Conservation (phyloP, 2,888 invertebrate species). For the Drosophila subsilvestris region DNA sequence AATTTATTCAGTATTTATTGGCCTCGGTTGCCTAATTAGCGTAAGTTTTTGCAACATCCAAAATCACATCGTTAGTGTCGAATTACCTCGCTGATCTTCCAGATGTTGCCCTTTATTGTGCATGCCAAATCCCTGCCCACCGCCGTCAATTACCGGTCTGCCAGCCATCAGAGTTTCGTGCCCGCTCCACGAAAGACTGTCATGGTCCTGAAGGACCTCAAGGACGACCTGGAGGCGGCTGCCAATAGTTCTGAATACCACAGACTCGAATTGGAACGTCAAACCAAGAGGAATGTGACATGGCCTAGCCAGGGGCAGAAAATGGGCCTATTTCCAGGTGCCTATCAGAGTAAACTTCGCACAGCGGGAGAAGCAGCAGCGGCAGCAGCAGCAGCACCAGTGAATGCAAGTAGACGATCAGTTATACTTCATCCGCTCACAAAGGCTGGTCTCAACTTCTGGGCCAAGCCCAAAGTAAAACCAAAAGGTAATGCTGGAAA, state of each 20-base stretch:
- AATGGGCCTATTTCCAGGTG: neutral
- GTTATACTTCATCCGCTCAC: neutral
- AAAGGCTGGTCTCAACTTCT: neutral
- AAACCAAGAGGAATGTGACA: too few relatives aligned
- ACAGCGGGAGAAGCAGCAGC: too few relatives aligned
- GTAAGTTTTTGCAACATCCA: neutral
- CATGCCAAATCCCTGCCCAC: neutral
- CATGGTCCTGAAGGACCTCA: too few relatives aligned
- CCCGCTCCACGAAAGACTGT: neutral
- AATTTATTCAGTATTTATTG: neutral
- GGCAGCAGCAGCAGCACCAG: too few relatives aligned
- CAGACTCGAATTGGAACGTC: too few relatives aligned
- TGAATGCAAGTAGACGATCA: too few relatives aligned
- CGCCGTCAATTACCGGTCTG: too few relatives aligned
- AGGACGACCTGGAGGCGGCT: too few relatives aligned
- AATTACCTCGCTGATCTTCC: neutral
- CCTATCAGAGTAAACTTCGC: neutral
- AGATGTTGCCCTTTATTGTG: neutral
- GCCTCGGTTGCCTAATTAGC: neutral
- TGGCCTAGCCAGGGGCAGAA: too few relatives aligned
- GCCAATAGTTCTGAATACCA: too few relatives aligned
- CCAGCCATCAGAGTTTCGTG: neutral
- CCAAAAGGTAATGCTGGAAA: neutral
- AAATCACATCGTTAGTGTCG: too few relatives aligned
- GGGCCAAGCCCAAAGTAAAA: neutral